Conservation (phyloP, 2,797 vertebrate species). For the Sebastes aleutianus region DNA sequence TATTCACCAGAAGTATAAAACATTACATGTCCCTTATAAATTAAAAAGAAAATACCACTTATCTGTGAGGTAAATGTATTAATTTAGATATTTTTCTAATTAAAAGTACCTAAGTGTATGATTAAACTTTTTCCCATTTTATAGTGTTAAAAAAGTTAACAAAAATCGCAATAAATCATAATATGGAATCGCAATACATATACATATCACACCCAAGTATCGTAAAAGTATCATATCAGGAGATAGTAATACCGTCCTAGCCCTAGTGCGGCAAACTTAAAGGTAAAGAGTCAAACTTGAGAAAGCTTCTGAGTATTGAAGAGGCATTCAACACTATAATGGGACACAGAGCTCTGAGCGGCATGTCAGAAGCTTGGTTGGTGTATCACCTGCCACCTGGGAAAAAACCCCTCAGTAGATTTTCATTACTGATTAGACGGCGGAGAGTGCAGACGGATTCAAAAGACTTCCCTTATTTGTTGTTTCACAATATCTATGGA, state of each 20-base stretch:
- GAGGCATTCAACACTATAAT: constrained; percentile 60
- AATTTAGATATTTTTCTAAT: too few species aligned
- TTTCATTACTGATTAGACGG: constrained; percentile 71
- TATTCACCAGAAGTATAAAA: too few species aligned
- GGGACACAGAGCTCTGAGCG: constrained; percentile 56
- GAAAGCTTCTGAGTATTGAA: constrained; percentile 48
- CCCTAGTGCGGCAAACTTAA: constrained; percentile 22
- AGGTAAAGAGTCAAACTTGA: constrained; percentile 52
- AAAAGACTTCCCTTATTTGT: constrained; percentile 78
- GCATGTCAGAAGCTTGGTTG: constrained; percentile 63
- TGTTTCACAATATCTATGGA: constrained; percentile 70
- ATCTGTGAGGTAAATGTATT: too few species aligned
- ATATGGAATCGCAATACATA: rapidly evolving
- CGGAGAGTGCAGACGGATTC: constrained; percentile 61
- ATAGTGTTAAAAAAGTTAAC: too few species aligned
- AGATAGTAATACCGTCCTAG: too few species aligned
- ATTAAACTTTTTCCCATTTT: too few species aligned
- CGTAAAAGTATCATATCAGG: too few species aligned
- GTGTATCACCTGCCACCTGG: constrained; percentile 80
- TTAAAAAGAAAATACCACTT: too few species aligned
- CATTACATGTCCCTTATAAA: too few species aligned
- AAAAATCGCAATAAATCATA: rapidly evolving
- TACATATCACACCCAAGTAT: too few species aligned
- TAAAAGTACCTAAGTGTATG: too few species aligned
- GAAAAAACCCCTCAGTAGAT: constrained; percentile 73